phyloP scores from a whole-genome alignment of 2,113 vertebrate genomes.

The Elephantulus edwardii region DNA sequence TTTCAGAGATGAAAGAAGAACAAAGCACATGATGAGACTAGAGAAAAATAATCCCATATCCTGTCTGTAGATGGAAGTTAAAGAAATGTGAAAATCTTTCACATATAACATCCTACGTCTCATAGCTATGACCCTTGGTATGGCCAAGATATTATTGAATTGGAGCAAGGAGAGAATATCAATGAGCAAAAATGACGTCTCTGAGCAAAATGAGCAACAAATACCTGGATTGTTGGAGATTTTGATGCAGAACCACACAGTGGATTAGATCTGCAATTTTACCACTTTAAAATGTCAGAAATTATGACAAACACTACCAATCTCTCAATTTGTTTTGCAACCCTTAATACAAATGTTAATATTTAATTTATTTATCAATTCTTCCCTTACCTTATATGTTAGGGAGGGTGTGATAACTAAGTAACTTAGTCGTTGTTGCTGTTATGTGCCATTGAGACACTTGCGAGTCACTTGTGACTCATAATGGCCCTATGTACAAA shows the following conservation, averaged over 20 bases:
- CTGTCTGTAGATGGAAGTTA: neutral
- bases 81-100: neutral
- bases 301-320: neutral
- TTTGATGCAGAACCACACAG: neutral
- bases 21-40: neutral
- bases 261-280: neutral
- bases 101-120: neutral
- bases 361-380: neutral
- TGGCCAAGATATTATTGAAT: neutral
- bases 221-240: neutral
- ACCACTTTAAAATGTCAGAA: neutral
- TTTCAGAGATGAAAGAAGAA: neutral
- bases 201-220: neutral
- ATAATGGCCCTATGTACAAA: no score
- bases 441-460: no score
- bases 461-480: no score
- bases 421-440: no score
- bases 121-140: neutral
- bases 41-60: no score
- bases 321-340: neutral
- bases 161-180: neutral
- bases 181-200: neutral
- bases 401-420: neutral
- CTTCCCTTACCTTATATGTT: fast-evolving
- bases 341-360: neutral